Base-by-base conservation (phyloP, 2,113 vertebrate genomes). In the Spermophilus dauricus region DNA sequence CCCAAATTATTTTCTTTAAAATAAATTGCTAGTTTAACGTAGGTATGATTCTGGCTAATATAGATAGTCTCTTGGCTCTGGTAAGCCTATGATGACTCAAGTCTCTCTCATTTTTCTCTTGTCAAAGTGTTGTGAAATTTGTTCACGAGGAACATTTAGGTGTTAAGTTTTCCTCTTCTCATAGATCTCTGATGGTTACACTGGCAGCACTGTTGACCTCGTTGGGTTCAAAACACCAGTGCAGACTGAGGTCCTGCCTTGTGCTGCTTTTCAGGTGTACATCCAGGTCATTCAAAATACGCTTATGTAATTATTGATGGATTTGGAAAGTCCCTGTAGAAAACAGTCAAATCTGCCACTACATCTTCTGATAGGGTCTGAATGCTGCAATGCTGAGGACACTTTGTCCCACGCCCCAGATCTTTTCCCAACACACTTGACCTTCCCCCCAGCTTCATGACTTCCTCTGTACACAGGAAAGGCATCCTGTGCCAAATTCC, bases 101-200 rank as follows among this genome's bases (percentile, higher is more conserved):
- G 53, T 97, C 14, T 88, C 53, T 86, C 82, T 87, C 65, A 69
- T 51, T 63, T 91, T 76, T 86, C 78, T 75, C 45, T 86, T 30
- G 88, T 67, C 37, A 85, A 65, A 96, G 67, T 77, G 28, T 34
- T 10, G 7, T 70, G 39, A 92, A 86, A 48, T 28, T 77, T 78
- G 20, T 81, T 89, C 39, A 30, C 0, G 20, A 75, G 11, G 30
- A 87, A 75, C n/a, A 81, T 53, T 92, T 73, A 32, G 75, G 26
- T 37, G n/a, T 37, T 81, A 26, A 51, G 26, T 42, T 32, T 63
- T 95, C 28, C 16, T 67, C 32, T 94, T 73, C 61, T 86, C 78
- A 17, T 11, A 87, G 28, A 10, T 45, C 56, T 86, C n/a, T 86
- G 63, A 37, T 78, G 58, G 82, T 95, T 63, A 45, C 5, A 70